Evolutionary conservation across 2,113 vertebrate species (phyloP).

Genomic region (Romanogobio albipinnatus): DNA sequence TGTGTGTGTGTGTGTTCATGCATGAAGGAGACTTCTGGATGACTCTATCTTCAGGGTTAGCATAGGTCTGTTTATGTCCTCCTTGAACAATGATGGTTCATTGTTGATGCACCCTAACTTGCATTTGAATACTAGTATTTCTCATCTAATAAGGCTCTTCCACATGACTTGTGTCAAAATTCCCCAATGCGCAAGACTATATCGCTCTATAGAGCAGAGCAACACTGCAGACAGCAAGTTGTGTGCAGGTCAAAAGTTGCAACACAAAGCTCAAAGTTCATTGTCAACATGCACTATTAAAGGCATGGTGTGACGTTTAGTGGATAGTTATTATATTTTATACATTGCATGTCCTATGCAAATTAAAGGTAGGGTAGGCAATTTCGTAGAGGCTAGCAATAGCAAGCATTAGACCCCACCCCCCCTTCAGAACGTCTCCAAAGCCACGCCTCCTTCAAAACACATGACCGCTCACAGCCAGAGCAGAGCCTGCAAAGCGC

Average conservation of each 20-base stretch:
- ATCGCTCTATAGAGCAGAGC: not conserved
- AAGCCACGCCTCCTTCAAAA: too few relatives aligned
- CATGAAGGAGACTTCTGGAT: not conserved
- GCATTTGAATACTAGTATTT: not conserved
- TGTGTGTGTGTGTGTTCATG: not conserved
- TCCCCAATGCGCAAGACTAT: not conserved
- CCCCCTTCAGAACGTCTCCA: too few relatives aligned
- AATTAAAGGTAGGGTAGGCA: too few relatives aligned
- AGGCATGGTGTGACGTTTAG: not conserved
- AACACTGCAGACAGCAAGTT: not conserved
- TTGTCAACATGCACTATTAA: not conserved
- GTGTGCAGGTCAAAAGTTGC: not conserved
- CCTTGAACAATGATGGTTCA: not conserved
- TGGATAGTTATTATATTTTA: not conserved
- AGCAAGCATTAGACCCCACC: too few relatives aligned
- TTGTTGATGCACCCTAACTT: not conserved
- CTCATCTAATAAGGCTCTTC: not conserved
- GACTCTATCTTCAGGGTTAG: not conserved
- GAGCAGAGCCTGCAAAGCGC: too few relatives aligned
- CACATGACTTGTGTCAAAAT: not conserved
- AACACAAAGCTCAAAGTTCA: not conserved
- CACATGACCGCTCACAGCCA: too few relatives aligned
- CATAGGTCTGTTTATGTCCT: constrained; percentile 15
- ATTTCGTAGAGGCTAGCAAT: too few relatives aligned
- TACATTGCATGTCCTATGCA: too few relatives aligned